Evolutionary conservation across 2,888 invertebrate genomes (phyloP).

Genomic region (Acheta domesticus): DNA sequence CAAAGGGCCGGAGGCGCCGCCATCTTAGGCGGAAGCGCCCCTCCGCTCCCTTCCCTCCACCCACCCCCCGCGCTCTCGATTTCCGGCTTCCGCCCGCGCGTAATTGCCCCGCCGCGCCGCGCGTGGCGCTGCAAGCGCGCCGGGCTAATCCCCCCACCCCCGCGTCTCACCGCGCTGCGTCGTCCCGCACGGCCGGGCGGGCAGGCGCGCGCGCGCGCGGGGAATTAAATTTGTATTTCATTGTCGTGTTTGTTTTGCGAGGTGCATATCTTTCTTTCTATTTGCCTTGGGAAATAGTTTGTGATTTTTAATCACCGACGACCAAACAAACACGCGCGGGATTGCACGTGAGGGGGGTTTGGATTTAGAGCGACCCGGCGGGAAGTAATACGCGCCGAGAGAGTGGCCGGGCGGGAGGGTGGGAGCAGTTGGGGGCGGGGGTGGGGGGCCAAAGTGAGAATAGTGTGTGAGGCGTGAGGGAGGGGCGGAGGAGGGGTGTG

Average conservation of each 20-base stretch:
- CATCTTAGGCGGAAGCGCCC: too few relatives aligned
- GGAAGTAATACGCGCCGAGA: too few relatives aligned
- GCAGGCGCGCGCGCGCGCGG: not conserved
- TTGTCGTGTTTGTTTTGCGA: conserved; percentile 5
- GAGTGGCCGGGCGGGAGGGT: too few relatives aligned
- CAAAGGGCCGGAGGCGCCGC: too few relatives aligned
- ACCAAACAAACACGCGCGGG: not conserved
- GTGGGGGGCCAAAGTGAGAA: too few relatives aligned
- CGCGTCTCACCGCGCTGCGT: not conserved
- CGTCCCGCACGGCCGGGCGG: not conserved
- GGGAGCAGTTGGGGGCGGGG: too few relatives aligned
- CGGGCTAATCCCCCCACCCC: not conserved
- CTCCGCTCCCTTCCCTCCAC: not conserved
- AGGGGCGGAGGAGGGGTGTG: too few relatives aligned
- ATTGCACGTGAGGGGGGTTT: not conserved
- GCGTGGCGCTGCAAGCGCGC: not conserved
- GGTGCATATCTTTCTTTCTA: not conserved
- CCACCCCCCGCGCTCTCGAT: not conserved
- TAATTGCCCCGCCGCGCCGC: not conserved
- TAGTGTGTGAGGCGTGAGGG: too few relatives aligned
- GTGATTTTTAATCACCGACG: not conserved
- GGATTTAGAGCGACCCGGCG: not conserved
- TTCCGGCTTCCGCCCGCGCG: not conserved
- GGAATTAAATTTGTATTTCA: conserved; percentile 18
- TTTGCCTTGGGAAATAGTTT: not conserved